A percentile compares a stretch with the other conserved stretches of the same genome.
Conservation (phyloP, 2,888 invertebrate genomes). For the Caenorhabditis zanzibari region DNA sequence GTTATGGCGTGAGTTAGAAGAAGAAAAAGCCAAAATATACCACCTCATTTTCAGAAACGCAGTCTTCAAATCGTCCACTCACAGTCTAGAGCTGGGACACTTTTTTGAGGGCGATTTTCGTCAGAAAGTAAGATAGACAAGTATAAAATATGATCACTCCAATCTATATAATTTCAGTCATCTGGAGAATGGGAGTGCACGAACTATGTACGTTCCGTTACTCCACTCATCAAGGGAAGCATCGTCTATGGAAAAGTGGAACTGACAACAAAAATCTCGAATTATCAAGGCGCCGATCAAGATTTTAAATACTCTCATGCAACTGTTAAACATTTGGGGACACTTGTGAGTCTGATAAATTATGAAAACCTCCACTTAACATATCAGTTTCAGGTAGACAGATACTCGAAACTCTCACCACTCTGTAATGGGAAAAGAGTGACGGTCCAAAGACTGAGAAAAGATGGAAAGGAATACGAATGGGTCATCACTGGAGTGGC, state of each 20-base stretch:
- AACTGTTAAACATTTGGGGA: background rate
- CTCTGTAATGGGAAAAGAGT: background rate
- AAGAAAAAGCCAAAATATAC: background rate
- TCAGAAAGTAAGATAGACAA: background rate
- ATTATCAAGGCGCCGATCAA: background rate
- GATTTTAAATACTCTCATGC: background rate
- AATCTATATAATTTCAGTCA: background rate
- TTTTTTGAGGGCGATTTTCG: slow-evolving; percentile 30
- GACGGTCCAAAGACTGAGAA: background rate
- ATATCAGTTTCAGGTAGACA: background rate
- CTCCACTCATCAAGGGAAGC: background rate
- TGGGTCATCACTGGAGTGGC: slow-evolving; percentile 9
- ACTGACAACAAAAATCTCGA: background rate
- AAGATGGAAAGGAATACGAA: background rate
- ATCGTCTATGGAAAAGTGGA: slow-evolving; percentile 14
- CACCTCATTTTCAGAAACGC: background rate
- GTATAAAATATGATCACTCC: background rate
- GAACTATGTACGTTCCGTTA: background rate
- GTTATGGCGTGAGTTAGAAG: background rate
- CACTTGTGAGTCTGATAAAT: background rate
- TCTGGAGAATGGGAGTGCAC: slow-evolving; percentile 1
- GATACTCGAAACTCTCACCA: background rate
- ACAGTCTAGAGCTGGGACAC: background rate
- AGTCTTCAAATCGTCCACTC: background rate
- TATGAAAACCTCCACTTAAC: too few relatives aligned